phyloP scores from a whole-genome alignment of 1,140 invertebrate species.

The Drosophila ercepeae region DNA sequence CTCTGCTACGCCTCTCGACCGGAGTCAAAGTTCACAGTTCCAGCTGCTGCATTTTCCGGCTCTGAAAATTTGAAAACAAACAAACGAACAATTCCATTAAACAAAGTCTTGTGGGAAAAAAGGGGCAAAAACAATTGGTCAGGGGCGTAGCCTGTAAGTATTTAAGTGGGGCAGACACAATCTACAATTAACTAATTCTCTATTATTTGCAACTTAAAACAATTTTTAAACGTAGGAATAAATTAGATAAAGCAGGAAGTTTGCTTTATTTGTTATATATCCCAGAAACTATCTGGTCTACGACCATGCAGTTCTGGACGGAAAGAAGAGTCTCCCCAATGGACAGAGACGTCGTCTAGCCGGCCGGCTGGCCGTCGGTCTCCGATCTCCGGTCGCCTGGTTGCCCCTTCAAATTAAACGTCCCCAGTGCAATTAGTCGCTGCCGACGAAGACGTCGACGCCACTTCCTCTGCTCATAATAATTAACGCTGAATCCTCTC shows the following conservation, averaged over 20 bases:
- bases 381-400: too few relatives aligned
- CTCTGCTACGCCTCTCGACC: conserved; percentile 1
- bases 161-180: neutral
- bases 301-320: neutral
- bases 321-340: conserved; percentile 9
- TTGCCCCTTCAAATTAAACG: conserved; percentile 44
- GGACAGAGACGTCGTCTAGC: conserved; percentile 34
- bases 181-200: too few relatives aligned
- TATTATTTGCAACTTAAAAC: too few relatives aligned
- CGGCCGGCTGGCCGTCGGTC: conserved; percentile 8
- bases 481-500: conserved; percentile 63
- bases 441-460: conserved; percentile 21
- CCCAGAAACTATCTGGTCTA: neutral
- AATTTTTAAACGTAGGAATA: neutral
- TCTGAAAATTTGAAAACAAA: conserved; percentile 16
- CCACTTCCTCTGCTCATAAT: conserved; percentile 58
- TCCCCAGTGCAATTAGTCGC: conserved; percentile 66
- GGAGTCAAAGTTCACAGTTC: conserved; percentile 23
- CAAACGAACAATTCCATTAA: conserved; percentile 5
- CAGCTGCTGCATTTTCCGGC: conserved; percentile 38
- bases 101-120: conserved; percentile 1
- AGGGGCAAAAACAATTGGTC: neutral
- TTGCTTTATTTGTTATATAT: neutral
- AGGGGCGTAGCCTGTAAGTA: neutral
- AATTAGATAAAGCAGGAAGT: neutral